A percentile compares a stretch with the other conserved stretches of the same genome.
phyloP scores from a whole-genome alignment of 1,140 invertebrate genomes.

The Sinella curviseta region DNA sequence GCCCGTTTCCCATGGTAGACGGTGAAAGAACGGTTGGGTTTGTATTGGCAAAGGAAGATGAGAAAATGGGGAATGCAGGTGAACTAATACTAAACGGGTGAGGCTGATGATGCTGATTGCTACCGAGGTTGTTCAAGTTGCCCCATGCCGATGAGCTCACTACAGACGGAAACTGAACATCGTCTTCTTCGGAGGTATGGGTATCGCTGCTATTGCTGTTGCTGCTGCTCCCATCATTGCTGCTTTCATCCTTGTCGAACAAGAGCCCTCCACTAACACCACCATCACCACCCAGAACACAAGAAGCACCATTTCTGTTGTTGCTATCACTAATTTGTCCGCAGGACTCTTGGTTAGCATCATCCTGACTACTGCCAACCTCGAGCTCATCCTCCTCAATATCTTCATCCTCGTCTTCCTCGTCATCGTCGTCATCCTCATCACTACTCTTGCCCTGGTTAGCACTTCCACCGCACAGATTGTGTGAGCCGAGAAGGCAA shows the following conservation, averaged over 20 bases:
- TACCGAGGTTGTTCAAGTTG: background rate
- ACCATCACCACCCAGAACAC: background rate
- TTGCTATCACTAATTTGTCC: constrained; percentile 9
- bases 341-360: background rate
- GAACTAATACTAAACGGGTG: constrained; percentile 11
- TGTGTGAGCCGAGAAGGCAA: background rate
- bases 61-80: constrained; percentile 15
- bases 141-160: background rate
- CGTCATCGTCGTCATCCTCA: background rate
- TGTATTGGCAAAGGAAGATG: constrained; percentile 20
- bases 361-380: background rate
- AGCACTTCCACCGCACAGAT: background rate
- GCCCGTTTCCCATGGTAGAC: constrained; percentile 20
- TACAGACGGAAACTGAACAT: background rate
- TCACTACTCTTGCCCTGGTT: background rate
- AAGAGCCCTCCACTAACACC: background rate
- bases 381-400: constrained; percentile 17
- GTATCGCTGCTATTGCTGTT: background rate
- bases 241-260: background rate
- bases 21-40: constrained; percentile 21
- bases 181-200: background rate
- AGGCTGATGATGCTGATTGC: background rate
- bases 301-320: background rate
- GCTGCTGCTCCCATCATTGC: background rate
- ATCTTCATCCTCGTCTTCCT: background rate